Evolutionary conservation across 2,797 vertebrate species (phyloP).

Genomic region (Mionectes olivaceus): DNA sequence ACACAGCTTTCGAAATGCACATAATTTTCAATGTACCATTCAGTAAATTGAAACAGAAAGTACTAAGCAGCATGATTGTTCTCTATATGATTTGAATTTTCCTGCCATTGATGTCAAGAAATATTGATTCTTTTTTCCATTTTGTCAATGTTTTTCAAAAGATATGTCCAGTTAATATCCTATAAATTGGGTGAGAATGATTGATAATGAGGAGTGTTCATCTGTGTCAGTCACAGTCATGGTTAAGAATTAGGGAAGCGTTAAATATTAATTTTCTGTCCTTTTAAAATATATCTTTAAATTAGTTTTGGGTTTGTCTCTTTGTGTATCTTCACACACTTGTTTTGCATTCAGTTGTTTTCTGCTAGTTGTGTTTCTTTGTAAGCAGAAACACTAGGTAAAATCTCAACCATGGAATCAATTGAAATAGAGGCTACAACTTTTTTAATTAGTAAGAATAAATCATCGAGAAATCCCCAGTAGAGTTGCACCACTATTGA

Average conservation of each 20-base stretch:
- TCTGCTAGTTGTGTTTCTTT: background rate
- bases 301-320: background rate
- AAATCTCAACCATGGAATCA: background rate
- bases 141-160: background rate
- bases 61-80: background rate
- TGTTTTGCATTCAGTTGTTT: background rate
- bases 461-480: background rate
- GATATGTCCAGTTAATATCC: background rate
- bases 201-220: background rate
- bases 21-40: background rate
- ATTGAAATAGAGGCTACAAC: background rate
- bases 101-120: background rate
- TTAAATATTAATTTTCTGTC: background rate
- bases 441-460: constrained; percentile 26
- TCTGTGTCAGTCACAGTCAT: background rate
- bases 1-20: background rate
- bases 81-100: background rate
- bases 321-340: fast-evolving
- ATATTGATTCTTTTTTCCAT: background rate
- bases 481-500: background rate
- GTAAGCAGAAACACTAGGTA: background rate
- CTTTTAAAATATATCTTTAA: background rate
- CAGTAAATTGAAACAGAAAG: background rate
- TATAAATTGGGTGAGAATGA: background rate
- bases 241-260: background rate